Evolutionary conservation across 2,888 invertebrate genomes (phyloP), one percentile per base, ranked within the genome.

Genomic region (Dione juno): DNA sequence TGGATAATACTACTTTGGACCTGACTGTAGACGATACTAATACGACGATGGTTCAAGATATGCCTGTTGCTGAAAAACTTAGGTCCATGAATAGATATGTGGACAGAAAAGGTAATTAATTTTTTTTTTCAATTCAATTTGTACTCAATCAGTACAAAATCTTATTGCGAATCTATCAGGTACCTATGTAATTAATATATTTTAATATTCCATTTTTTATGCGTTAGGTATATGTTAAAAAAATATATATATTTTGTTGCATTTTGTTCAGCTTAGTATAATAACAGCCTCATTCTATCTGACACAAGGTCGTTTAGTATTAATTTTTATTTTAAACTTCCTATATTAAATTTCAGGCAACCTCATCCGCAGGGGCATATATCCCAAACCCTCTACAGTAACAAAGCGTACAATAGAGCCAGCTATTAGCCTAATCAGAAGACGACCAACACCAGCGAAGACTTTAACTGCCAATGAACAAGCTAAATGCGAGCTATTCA

Each of bases 401-500:
- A 73, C 80, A 0, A 86, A 90, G 0, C 86, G 90, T 1, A 85
- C 89, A 0, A 86, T 88, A 1, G 90, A 90, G 52, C 85, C 90
- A 1, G 71, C 83, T 5, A 52, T 80, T 5, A 78, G 72, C 14
- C 75, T 82, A 0, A 74, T 74, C 58, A 80, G 84, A 37, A 80
- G 88, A 58, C 76, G 89, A 71, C 87, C 89, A 13, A 73, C 79
- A 3, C 88, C 88, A 14, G 80, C 84, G 19, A 82, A 87, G 72
- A 91, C 88, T 74, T 89, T 86, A 19, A 0, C 64, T 71, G 69
- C 66, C 77, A n/a, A 71, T 1, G 89, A 88, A 75, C 88, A 80
- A 68, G 85, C 77, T 78, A 93, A 93, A 65, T 96, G 96, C 80
- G 96, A 95, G 79, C 94, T 95, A 74, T 96, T 96, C 79, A 95